Evolutionary conservation across 2,113 vertebrate species (phyloP).

Genomic region (Platysteira castanea): DNA sequence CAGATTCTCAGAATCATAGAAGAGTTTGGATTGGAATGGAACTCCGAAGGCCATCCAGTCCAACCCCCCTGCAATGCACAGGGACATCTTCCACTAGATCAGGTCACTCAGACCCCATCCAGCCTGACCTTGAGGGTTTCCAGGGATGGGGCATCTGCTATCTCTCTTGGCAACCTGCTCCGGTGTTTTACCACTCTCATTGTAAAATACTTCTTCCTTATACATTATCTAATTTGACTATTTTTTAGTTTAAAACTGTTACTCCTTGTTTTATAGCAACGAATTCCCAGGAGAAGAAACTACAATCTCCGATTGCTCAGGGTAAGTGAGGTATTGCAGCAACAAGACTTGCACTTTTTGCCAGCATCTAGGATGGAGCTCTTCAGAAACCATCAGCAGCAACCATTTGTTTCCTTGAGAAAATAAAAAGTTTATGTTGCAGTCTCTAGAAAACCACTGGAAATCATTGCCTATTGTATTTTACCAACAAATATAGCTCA

Average conservation of each 20-base stretch:
- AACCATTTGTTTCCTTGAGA: background rate
- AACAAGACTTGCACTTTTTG: background rate
- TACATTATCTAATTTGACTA: no score
- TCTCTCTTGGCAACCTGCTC: background rate
- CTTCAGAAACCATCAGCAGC: background rate
- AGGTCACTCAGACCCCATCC: background rate
- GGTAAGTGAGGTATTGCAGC: background rate
- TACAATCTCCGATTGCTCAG: background rate
- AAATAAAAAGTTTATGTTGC: background rate
- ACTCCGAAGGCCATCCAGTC: background rate
- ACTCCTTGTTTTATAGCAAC: background rate
- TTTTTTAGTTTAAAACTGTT: background rate
- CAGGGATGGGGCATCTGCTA: background rate
- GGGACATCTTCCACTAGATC: background rate
- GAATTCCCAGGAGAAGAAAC: background rate
- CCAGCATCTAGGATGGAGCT: background rate
- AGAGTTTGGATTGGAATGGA: background rate
- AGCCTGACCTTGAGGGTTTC: background rate
- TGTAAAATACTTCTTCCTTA: background rate
- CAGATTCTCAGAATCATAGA: background rate
- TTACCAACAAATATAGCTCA: background rate
- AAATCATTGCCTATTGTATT: background rate
- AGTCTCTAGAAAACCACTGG: background rate
- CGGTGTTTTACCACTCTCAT: background rate
- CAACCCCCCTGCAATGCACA: background rate